These are phyloP conservation scores for Danionella dracula DNA, from an alignment of 2,797 vertebrate species.

Conservation along the genomic window DNA sequence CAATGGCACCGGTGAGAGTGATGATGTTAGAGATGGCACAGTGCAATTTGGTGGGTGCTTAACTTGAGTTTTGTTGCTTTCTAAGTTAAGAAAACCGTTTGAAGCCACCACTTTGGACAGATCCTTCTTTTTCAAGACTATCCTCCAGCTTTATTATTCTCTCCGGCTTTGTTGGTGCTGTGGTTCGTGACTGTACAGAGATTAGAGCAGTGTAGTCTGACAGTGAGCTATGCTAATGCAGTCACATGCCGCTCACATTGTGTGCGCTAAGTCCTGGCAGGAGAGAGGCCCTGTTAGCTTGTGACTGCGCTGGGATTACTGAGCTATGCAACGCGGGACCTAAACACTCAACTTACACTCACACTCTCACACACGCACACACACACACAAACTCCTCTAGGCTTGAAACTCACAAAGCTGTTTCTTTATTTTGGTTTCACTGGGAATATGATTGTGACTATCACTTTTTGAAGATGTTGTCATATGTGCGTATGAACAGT, in stretches of 20 bases:
- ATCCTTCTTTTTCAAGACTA: conserved; percentile 9
- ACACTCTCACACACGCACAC: background rate
- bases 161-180: conserved; percentile 15
- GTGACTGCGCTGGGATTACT: conserved; percentile 51
- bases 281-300: conserved; percentile 53
- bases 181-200: conserved; percentile 52
- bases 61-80: background rate
- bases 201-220: conserved; percentile 56
- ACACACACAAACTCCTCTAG: background rate
- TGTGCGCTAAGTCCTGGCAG: conserved; percentile 60
- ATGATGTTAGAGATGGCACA: background rate
- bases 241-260: conserved; percentile 69
- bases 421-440: conserved; percentile 16
- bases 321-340: conserved; percentile 19
- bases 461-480: background rate
- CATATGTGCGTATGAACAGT: background rate
- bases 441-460: background rate
- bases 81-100: background rate
- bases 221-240: conserved; percentile 56
- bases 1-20: background rate
- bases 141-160: conserved; percentile 45
- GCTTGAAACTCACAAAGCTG: conserved; percentile 10
- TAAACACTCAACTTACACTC: background rate
- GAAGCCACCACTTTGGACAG: background rate
- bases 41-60: background rate